A percentile compares a stretch with the other conserved stretches of the same genome.
phyloP scores from a whole-genome alignment of 2,797 vertebrate species.

The Lepilemur ruficaudatus region DNA sequence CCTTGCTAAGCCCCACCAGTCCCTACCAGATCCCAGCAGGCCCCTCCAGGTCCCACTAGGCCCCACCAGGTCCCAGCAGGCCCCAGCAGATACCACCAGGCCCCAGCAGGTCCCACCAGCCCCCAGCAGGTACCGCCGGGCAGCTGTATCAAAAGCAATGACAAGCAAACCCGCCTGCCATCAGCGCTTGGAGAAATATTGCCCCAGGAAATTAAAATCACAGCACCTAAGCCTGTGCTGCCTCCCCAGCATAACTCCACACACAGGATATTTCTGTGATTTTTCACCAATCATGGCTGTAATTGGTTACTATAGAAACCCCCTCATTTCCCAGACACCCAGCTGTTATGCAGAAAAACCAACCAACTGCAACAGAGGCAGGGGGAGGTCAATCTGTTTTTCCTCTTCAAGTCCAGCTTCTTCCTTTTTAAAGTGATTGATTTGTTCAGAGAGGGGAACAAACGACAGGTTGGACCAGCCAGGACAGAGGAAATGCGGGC shows the following conservation, averaged over 20 bases:
- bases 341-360: conserved; percentile 58
- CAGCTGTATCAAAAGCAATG: neutral
- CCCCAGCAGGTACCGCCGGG: neutral
- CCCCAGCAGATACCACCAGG: neutral
- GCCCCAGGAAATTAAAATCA: conserved; percentile 50
- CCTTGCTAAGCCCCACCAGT: neutral
- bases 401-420: neutral
- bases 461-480: neutral
- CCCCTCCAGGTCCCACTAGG: neutral
- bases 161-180: rapidly evolving
- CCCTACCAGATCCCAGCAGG: neutral
- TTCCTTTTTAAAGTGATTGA: neutral
- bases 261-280: conserved; percentile 38
- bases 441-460: neutral
- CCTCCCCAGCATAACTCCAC: conserved; percentile 49
- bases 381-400: neutral
- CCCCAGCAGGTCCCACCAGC: neutral
- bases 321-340: conserved; percentile 54
- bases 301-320: conserved; percentile 76
- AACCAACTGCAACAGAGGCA: neutral
- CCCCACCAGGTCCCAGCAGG: neutral
- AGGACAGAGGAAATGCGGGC: neutral
- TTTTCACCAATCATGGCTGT: conserved; percentile 61
- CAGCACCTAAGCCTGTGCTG: neutral
- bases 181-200: neutral